Evolutionary conservation across 1,140 invertebrate species (phyloP), one percentile per base, ranked within the genome.

Genomic region (Drosophila pruinosa): DNA sequence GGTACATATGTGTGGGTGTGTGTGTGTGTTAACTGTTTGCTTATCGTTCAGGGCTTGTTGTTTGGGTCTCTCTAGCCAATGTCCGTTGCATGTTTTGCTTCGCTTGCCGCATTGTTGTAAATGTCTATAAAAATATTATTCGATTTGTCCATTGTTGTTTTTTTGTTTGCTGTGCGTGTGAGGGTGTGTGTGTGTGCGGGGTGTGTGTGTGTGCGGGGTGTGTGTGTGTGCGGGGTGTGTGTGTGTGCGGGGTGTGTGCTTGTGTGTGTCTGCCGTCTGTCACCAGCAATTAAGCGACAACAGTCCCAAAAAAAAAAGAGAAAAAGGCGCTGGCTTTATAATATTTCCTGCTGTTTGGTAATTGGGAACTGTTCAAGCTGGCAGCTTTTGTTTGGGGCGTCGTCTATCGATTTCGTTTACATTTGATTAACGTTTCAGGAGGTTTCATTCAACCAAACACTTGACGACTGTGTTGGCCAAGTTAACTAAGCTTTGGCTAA

Each of bases 101-200:
- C 50, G 68, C 50, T 70, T 68, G 48, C 62, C 61, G 69, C 76
- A 68, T 88, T 78, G 79, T 80, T 71, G 67, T 58, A 71, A 77
- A 73, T 73, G 62, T 80, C 77, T 85, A 89, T 69, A 71, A 89
- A 81, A 89, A 89, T 81, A 89, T 89, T 89, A 81, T 89, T 89
- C 77, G 80, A 89, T 85, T 78, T 75, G 68, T 47, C 24, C 39
- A 45, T 34, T 57, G 31, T 67, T 48, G 52, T 58, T n/a, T 10
- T 21, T 69, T 56, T 38, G 48, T 56, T 53, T 64, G 39, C 41
- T 43, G 12, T 24, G 54, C 39, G 21, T 68, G 22, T 69, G 54
- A 24, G 21, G 64, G 22, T 69, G 41, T 56, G 68, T 67, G 59
- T 70, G 53, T 48, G 17, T 28, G 34, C 15, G 14, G n/a, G n/a